Evolutionary conservation across 2,113 vertebrate species (phyloP), one percentile per base, ranked within the genome.

Genomic region (Myiagra hebetior): DNA sequence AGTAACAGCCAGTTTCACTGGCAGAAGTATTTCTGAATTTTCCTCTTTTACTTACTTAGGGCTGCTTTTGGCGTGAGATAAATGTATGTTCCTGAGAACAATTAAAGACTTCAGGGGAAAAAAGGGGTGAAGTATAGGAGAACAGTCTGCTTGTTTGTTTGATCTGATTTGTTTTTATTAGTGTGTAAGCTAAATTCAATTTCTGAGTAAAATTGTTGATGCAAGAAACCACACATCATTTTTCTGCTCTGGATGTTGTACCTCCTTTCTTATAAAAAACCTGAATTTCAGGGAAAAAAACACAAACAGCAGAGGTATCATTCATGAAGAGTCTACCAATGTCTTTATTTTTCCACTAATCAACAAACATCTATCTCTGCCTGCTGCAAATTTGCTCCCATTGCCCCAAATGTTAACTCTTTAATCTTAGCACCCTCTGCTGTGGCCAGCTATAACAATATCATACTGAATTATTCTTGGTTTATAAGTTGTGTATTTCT

Each of bases 361-460:
- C 78, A 85, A 42, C n/a, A 62, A 70, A 35, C 5, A 18, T 90
- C 22, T 19, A 28, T 69, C 46, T 93, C 59, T 86, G 22, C 22
- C 77, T 83, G 72, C 78, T 65, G 37, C 70, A 73, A 56, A 88
- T 70, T 39, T 70, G 55, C 27, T 95, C 24, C 28, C 2, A 6
- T 75, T 94, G 72, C 47, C 81, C 75, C 44, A 85, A 7, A 74
- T 67, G 55, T 88, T 93, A 68, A 74, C 50, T 96, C 85, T 94
- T 96, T 96, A 88, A 60, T 97, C 72, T 92, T 94, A 94, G 93
- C 92, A 96, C 95, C 92, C 88, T 96, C 95, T 97, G 83, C 72
- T 92, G 93, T 88, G 87, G 88, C 81, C 52, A 92, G 37, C 60
- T 96, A 50, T 94, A 93, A 94, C 63, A 91, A 93, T 89, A 89